Percentiles rank a stretch among this genome's conserved stretches.
These are phyloP conservation scores for Okamejei kenojei DNA, from an alignment of 2,797 vertebrate genomes.

Conservation along the genomic window DNA sequence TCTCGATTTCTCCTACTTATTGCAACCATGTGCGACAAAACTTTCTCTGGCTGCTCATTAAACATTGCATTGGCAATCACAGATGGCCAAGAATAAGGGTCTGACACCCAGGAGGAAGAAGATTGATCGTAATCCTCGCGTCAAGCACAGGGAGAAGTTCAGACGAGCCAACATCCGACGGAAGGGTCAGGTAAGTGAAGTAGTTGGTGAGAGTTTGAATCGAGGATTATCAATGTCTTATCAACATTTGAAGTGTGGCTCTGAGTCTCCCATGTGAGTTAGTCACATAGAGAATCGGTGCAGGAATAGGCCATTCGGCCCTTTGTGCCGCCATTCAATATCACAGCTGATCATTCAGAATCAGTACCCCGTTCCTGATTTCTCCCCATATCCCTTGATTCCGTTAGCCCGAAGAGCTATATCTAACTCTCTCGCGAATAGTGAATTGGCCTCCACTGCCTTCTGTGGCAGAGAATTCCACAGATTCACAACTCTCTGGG, in stretches of 20 bases:
- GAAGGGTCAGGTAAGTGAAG: slow-evolving; percentile 74
- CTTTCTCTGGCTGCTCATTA: not conserved
- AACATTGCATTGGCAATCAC: slow-evolving; percentile 9
- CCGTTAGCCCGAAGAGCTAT: no score
- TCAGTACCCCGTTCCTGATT: no score
- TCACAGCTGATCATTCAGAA: no score
- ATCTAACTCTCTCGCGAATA: no score
- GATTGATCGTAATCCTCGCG: slow-evolving; percentile 88
- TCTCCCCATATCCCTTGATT: no score
- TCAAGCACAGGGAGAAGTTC: slow-evolving; percentile 92
- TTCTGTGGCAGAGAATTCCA: no score
- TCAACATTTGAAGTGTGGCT: not conserved
- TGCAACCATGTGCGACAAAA: no score
- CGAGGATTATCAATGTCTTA: not conserved
- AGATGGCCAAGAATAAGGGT: slow-evolving; percentile 96
- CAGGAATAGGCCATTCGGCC: no score
- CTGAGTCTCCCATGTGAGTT: not conserved
- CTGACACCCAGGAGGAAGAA: slow-evolving; percentile 91
- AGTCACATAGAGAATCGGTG: no score
- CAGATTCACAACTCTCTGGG: no score
- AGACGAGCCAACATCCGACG: slow-evolving; percentile 82
- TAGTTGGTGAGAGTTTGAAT: not conserved
- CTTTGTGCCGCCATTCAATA: no score
- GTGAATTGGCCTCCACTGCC: no score
- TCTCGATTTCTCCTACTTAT: not conserved